phyloP scores from a whole-genome alignment of 2,888 invertebrate species.

The Cephus rjabovi region DNA sequence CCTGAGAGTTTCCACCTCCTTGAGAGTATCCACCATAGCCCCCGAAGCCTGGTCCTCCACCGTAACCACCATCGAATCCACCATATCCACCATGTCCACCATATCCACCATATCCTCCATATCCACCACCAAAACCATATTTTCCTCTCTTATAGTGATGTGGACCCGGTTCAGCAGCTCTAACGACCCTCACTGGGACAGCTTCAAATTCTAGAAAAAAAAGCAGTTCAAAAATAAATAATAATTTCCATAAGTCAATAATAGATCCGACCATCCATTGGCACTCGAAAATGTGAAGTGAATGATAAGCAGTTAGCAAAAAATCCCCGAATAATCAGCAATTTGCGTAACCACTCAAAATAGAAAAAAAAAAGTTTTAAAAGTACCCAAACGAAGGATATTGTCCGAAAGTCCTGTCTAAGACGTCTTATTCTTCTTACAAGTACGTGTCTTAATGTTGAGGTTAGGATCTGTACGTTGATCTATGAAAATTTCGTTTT shows the following conservation, averaged over 20 bases:
- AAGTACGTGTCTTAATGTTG: not conserved
- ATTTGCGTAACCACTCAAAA: not conserved
- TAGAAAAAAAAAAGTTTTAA: not conserved
- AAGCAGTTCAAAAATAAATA: not conserved
- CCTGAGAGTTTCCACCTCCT: constrained; percentile 32
- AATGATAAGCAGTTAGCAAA: not conserved
- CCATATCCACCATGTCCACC: constrained; percentile 10
- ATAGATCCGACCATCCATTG: not conserved
- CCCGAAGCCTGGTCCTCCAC: constrained; percentile 22
- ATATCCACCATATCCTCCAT: constrained; percentile 13
- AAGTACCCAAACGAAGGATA: not conserved
- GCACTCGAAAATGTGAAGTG: not conserved
- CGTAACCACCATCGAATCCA: constrained; percentile 4
- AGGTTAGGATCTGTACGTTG: not conserved
- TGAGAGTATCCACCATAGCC: constrained; percentile 47
- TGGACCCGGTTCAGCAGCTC: not conserved
- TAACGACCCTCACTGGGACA: not conserved
- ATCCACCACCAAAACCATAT: constrained; percentile 10
- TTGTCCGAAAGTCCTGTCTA: no score
- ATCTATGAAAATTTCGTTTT: not conserved
- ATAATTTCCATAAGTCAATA: not conserved
- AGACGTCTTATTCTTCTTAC: not conserved
- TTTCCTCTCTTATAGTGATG: not conserved
- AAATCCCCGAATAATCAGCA: not conserved
- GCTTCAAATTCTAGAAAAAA: not conserved